These are phyloP conservation scores for Corythucha ciliata DNA, from an alignment of 2,888 invertebrate genomes.

Conservation along the genomic window DNA sequence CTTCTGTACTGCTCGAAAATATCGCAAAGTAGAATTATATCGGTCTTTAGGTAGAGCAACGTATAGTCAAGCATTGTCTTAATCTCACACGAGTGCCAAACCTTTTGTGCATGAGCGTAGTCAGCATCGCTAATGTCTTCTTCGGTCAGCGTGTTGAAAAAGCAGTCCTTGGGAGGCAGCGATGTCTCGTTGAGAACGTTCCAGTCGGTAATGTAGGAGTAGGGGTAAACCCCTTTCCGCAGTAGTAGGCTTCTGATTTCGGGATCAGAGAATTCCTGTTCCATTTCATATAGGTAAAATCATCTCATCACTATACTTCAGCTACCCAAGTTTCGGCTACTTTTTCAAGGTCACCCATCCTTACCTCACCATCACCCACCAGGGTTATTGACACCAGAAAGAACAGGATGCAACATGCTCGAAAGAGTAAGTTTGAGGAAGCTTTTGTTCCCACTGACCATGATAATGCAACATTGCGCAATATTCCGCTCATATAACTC, in stretches of 20 bases:
- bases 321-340: neutral
- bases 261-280: constrained; percentile 14
- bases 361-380: too few relatives aligned
- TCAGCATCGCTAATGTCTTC: constrained; percentile 33
- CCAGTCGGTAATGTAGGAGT: too few relatives aligned
- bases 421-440: too few relatives aligned
- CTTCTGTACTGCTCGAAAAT: constrained; percentile 29
- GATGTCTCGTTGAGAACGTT: too few relatives aligned
- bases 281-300: constrained; percentile 15
- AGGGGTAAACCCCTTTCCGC: constrained; percentile 29
- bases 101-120: constrained; percentile 38
- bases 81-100: constrained; percentile 38
- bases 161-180: constrained; percentile 33
- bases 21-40: constrained; percentile 25
- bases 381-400: too few relatives aligned
- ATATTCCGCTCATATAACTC: too few relatives aligned
- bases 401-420: too few relatives aligned
- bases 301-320: too few relatives aligned
- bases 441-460: too few relatives aligned
- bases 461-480: too few relatives aligned
- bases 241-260: constrained; percentile 11
- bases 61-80: constrained; percentile 38
- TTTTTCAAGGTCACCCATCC: too few relatives aligned
- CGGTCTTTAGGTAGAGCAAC: constrained; percentile 22
- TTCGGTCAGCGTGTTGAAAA: constrained; percentile 35